These are phyloP conservation scores for Notolepis coatsorum DNA, from an alignment of 2,797 vertebrate genomes.

Conservation along the genomic window DNA sequence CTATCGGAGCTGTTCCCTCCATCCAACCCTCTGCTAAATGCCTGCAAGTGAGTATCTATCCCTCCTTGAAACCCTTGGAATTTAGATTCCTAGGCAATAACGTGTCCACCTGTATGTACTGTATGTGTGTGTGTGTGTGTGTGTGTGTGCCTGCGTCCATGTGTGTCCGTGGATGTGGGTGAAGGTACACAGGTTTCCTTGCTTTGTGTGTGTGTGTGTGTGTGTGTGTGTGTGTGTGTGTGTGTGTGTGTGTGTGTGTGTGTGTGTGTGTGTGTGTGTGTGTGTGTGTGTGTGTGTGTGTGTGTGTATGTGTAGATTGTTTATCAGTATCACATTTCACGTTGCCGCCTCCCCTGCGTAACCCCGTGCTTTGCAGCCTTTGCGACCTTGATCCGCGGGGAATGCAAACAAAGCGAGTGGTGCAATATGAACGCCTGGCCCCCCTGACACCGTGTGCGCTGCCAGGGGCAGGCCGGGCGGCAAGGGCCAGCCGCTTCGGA, in stretches of 20 bases:
- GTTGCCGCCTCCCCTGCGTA: slow-evolving; percentile 14
- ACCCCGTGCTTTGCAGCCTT: slow-evolving; percentile 38
- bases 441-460: slow-evolving; percentile 26
- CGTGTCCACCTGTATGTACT: not conserved
- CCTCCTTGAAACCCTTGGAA: not conserved
- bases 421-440: slow-evolving; percentile 61
- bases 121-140: not conserved
- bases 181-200: too few relatives aligned
- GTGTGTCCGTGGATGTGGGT: slow-evolving; percentile 2
- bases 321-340: slow-evolving; percentile 37
- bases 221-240: not conserved
- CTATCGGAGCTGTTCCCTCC: slow-evolving; percentile 92
- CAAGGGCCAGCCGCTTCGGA: slow-evolving; percentile 67
- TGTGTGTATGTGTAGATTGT: slow-evolving; percentile 30
- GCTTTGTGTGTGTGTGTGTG: not conserved
- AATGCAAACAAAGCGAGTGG: slow-evolving; percentile 74
- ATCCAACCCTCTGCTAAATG: slow-evolving; percentile 88
- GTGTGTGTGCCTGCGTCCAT: not conserved
- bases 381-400: slow-evolving; percentile 73
- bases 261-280: slow-evolving; percentile 2
- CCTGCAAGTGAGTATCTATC: slow-evolving; percentile 88
- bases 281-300: slow-evolving; percentile 8
- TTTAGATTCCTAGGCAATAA: not conserved
- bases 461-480: slow-evolving; percentile 69
- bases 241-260: slow-evolving; percentile 1